Evolutionary conservation across 2,888 invertebrate species (phyloP), one percentile per base, ranked within the genome.

Genomic region (Habrosyne pyritoides): DNA sequence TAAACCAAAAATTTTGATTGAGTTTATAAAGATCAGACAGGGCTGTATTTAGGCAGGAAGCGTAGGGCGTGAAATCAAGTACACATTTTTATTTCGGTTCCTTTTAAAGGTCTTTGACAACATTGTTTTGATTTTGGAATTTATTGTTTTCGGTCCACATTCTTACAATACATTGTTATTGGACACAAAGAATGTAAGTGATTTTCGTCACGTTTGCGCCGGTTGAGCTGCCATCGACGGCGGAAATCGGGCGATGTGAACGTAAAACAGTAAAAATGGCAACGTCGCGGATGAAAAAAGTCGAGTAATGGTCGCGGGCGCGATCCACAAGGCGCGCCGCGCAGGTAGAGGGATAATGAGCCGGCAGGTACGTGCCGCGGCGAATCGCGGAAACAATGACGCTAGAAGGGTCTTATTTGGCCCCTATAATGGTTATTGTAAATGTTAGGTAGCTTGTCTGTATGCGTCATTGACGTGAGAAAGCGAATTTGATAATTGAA

Each of bases 291-390:
- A 57, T 47, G 56, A 55, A 62, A 55, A 60, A 59, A 55, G 56
- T 56, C 53, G 54, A 55, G 26, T 53, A 56, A 10, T 61, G 62
- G 58, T 53, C 57, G 66, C 64, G 63, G 57, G 63, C 63, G 67
- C 66, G 69, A 70, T 65, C 57, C 46, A 52, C 36, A 47, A 33
- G 10, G 28, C 49, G 67, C 66, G 67, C 57, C 57, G 28, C 66
- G 64, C 56, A 79, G 78, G 77, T 77, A 79, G 73, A 69, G 58
- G 73, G 73, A 75, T 84, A 86, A 85, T 84, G 82, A 84, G 76
- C 61, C 53, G 59, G 69, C 77, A 84, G 81, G 82, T 79, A 79
- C 67, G 70, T 66, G 72, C 62, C 66, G 69, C 66, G 66, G 62
- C 56, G 63, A 64, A 59, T 67, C 48, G 60, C 56, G 71, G 67